Evolutionary conservation across 2,113 vertebrate genomes (phyloP).

Genomic region (Climacteris rufus): DNA sequence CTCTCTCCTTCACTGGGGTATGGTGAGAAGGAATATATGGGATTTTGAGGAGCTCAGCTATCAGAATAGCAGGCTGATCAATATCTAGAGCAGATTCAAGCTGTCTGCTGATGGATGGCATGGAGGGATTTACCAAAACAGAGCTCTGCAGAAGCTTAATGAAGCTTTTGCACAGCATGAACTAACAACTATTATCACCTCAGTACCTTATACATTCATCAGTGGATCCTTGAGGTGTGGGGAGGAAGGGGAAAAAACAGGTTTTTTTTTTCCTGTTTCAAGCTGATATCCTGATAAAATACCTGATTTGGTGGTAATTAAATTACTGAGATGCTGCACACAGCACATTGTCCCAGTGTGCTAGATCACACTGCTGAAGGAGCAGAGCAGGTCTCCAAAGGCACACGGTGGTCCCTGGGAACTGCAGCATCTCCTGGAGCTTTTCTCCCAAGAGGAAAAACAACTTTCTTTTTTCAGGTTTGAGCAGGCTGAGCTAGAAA

Average conservation of each 20-base stretch:
- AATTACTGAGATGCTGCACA: neutral
- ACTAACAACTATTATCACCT: slow-evolving; percentile 33
- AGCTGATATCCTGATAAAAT: slow-evolving; percentile 27
- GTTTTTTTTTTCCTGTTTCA: neutral
- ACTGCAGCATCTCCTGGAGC: neutral
- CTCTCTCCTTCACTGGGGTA: neutral
- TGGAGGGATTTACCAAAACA: neutral
- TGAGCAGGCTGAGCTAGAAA: neutral
- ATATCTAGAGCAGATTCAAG: neutral
- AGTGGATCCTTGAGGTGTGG: neutral
- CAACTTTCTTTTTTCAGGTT: neutral
- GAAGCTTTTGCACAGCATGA: neutral
- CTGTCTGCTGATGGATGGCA: neutral
- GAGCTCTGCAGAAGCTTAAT: slow-evolving; percentile 27
- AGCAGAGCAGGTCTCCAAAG: neutral
- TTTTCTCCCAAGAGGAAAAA: neutral
- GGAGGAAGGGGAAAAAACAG: neutral
- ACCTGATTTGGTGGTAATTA: slow-evolving; percentile 20
- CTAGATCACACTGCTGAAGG: neutral
- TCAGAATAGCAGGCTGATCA: neutral
- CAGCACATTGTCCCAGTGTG: neutral
- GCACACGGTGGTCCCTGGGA: neutral
- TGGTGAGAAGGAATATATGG: neutral
- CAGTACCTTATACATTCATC: neutral
- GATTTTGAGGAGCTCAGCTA: neutral